phyloP scores from a whole-genome alignment of 2,113 vertebrate genomes.

The Laticauda colubrina region DNA sequence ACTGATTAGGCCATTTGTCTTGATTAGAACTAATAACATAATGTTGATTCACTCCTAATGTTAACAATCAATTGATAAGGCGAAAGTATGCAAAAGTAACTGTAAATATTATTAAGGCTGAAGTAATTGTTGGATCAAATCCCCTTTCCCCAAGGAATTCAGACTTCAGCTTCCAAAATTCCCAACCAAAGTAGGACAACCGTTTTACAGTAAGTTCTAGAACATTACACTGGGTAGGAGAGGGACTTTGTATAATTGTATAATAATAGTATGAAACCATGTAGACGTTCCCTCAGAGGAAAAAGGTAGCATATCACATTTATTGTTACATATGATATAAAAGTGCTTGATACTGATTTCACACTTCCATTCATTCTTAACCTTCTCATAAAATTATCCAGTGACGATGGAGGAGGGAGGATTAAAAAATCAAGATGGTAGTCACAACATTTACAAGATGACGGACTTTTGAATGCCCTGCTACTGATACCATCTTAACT shows the following conservation, averaged over 20 bases:
- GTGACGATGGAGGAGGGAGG: neutral
- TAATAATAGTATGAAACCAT: neutral
- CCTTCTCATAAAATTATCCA: neutral
- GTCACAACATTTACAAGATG: neutral
- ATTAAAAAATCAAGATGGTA: neutral
- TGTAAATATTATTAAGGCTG: neutral
- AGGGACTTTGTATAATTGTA: neutral
- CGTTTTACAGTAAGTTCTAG: neutral
- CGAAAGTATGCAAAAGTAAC: neutral
- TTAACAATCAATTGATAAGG: neutral
- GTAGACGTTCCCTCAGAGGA: neutral
- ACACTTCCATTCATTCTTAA: neutral
- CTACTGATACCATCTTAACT: neutral
- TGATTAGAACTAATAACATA: neutral
- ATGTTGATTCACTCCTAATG: neutral
- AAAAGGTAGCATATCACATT: neutral
- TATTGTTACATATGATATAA: neutral
- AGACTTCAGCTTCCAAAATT: neutral
- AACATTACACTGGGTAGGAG: neutral
- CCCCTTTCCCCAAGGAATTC: neutral
- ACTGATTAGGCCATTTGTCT: neutral
- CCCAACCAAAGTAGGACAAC: neutral
- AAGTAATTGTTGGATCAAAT: neutral
- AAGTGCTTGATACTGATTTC: neutral
- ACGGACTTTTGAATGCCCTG: neutral